phyloP scores from a whole-genome alignment of 2,888 invertebrate species.

The Stramonita haemastoma region DNA sequence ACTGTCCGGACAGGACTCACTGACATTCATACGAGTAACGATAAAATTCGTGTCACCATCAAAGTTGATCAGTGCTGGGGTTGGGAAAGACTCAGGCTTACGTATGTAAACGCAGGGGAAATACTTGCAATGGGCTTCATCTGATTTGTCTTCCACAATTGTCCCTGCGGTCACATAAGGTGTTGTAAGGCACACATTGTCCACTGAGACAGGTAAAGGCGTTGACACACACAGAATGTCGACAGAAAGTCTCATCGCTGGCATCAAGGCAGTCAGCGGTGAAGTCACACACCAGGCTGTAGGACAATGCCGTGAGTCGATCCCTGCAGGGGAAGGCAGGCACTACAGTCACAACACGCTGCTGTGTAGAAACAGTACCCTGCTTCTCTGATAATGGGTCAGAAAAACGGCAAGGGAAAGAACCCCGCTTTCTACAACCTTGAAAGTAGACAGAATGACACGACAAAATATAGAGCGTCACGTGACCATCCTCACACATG shows the following conservation, averaged over 20 bases:
- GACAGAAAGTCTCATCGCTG: not conserved
- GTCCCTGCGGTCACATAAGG: not conserved
- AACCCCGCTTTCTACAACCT: not conserved
- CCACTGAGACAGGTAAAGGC: not conserved
- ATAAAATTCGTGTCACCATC: not conserved
- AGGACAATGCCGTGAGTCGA: not conserved
- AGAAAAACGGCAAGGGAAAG: not conserved
- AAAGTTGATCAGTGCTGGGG: not conserved
- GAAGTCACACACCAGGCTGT: constrained; percentile 7
- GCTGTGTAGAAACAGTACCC: not conserved
- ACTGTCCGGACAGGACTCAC: constrained; percentile 8
- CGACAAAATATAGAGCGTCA: not conserved
- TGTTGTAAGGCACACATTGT: not conserved
- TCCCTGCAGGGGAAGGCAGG: not conserved
- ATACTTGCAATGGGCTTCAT: not conserved
- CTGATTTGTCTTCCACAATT: not conserved
- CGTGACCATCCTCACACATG: not conserved
- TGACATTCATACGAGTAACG: not conserved
- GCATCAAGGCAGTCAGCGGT: not conserved
- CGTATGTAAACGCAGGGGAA: not conserved
- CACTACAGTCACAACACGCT: not conserved
- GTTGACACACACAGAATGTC: not conserved
- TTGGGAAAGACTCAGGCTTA: not conserved
- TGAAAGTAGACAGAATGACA: not conserved
- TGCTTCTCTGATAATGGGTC: not conserved